Base-by-base conservation (phyloP, 35 echinoderm and acorn worm species). In the Chiridota heheva region DNA sequence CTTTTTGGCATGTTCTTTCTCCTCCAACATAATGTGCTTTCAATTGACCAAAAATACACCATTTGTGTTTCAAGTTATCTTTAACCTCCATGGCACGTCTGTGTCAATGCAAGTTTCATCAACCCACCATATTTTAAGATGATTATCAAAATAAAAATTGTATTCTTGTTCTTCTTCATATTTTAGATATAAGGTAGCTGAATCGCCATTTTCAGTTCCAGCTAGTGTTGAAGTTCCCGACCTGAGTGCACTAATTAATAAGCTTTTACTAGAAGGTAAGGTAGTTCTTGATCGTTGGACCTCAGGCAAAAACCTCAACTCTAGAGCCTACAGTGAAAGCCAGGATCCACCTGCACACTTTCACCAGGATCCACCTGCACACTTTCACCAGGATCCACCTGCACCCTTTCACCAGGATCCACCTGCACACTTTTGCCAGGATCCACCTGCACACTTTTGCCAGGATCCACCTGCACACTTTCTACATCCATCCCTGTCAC, bases 161-260 rank as follows among this genome's bases (percentile, higher is more conserved):
- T 2, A 5, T 49, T 38, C n/a, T 35, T 65, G 10, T 49, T 39
- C 15, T 81, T 80, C 33, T 28, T 58, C 17, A 10, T 47, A 44
- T 72, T 71, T 8, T 78, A 96, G 93, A 36, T 96, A 87, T 64
- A 29, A 69, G 42, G 88, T 96, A 31, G 43, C 82, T 40, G 84
- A 96, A 15, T 76, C 88, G 28, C 93, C 93, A 7, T 96, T 96
- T 58, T 96, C 93, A 44, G 93, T 96, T 28, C 93, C 93, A 55
- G 93, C 93, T 7, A 83, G 70, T 30, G 82, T 96, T 38, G 78
- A 42, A 44, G 83, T 90, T 18, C n/a, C 76, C 48, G 93, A 96
- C n/a, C 65, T 96, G 2, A 91, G 93, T 80, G 46, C 89, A 13
- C 84, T 96, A 59, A 96, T 96, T 49, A 96, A 96, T 42, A 96